Evolutionary conservation across 2,797 vertebrate genomes (phyloP).

Genomic region (Varecia variegata): DNA sequence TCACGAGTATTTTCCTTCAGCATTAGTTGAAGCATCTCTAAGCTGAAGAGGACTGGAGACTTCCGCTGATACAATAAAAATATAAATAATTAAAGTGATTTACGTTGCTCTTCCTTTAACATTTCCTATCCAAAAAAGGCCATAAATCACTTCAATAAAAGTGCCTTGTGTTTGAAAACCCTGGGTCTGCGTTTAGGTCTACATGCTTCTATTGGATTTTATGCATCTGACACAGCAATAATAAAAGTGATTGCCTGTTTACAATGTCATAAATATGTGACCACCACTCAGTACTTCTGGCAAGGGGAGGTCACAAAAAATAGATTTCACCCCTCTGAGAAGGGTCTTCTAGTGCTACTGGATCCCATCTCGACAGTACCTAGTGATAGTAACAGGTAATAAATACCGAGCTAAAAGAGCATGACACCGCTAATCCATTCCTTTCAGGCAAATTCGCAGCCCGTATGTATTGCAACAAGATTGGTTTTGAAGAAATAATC

Average conservation of each 20-base stretch:
- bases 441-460: background rate
- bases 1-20: background rate
- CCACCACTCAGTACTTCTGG: background rate
- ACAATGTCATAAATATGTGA: background rate
- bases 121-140: conserved; percentile 63
- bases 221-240: background rate
- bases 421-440: background rate
- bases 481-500: background rate
- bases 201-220: background rate
- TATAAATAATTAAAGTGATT: conserved; percentile 75
- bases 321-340: background rate
- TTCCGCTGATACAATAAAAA: conserved; percentile 60
- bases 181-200: background rate
- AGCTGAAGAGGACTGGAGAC: conserved; percentile 17
- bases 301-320: background rate
- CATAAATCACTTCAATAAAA: conserved; percentile 66
- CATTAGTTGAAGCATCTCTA: conserved; percentile 25
- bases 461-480: background rate
- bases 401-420: background rate
- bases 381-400: background rate
- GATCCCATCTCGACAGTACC: background rate
- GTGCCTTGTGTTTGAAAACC: conserved; percentile 49
- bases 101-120: conserved; percentile 63
- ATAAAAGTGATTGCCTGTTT: background rate
- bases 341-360: background rate